Base-by-base conservation (phyloP, 2,888 invertebrate genomes). In the Hirtodrosophila duncani region DNA sequence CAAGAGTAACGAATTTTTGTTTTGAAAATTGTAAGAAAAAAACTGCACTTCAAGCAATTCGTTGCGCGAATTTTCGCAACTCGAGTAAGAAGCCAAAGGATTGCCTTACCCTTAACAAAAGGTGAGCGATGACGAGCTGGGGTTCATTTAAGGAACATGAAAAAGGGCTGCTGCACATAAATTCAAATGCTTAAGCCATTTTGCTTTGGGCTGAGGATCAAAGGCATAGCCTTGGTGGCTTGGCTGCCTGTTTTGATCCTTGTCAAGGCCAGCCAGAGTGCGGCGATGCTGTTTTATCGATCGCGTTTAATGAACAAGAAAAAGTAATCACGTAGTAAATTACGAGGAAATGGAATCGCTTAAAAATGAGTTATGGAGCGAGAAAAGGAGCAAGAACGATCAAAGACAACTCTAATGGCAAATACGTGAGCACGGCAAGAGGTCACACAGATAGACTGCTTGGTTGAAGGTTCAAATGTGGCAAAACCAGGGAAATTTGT, bases 291-390 rank as follows among this genome's bases (percentile, higher is more conserved):
- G 58, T 44, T 43, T 70, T 70, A 79, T 74, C 79, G 72, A 74
- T 79, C 79, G 75, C 63, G 60, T 56, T 65, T 72, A 83, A 81
- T 72, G 72, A 81, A 68, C 65, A 72, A 70, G 68, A 81, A 78
- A 69, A 68, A 69, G 64, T 81, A 78, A 82, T 81, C 83, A 75
- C 78, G 69, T 78, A 74, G 81, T 81, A 82, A 80, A 83, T 78
- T 82, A 75, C 62, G 63, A 68, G 67, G 65, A 74, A 81, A 66
- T 74, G 63, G 33, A 63, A 68, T 79, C 71, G 77, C 68, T 79
- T 75, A 79, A 71, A 70, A 70, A 74, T 74, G 72, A 74, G 80
- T 79, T 79, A 79, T 63, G 60, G 49, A 31, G 27, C 44, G 34
- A 49, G 39, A 39, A 51, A 49, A 56, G 43, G 29, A 31, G 26